phyloP scores from a whole-genome alignment of 1,140 invertebrate species.

The Calephelis virginiensis region DNA sequence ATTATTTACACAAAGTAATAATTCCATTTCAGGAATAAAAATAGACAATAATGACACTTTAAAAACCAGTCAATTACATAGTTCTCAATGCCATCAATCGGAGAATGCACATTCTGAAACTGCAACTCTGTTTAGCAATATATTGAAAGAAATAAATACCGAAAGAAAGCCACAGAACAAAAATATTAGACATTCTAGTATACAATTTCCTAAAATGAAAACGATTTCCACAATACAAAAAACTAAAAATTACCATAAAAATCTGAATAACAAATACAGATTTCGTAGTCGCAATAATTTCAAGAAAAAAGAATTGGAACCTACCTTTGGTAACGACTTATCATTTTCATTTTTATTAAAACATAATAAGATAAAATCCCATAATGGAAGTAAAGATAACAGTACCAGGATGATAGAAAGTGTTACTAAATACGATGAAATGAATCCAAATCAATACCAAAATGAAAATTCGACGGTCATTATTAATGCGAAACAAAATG shows the following conservation, averaged over 20 bases:
- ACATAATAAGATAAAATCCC: neutral
- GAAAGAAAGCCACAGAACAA: neutral
- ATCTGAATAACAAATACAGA: neutral
- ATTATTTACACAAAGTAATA: too few species aligned
- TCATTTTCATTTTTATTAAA: slow-evolving; percentile 42
- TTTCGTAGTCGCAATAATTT: neutral
- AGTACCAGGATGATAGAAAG: neutral
- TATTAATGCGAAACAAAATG: slow-evolving; percentile 3
- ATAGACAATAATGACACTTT: neutral
- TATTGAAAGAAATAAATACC: slow-evolving; percentile 3
- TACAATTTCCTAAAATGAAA: neutral
- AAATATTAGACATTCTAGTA: neutral
- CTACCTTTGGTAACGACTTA: slow-evolving; percentile 28
- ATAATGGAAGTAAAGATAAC: neutral
- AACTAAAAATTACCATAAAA: neutral
- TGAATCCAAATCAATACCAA: neutral
- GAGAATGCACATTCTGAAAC: neutral
- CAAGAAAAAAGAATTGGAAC: neutral
- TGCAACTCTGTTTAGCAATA: slow-evolving; percentile 10
- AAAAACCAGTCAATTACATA: neutral
- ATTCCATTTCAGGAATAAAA: slow-evolving; percentile 1
- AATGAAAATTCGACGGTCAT: neutral
- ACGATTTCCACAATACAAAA: neutral
- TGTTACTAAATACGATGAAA: neutral
- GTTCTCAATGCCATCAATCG: neutral